A percentile compares a stretch with the other conserved stretches of the same genome.
Evolutionary conservation across 2,888 invertebrate species (phyloP).

Genomic region (Melanostoma scalare): DNA sequence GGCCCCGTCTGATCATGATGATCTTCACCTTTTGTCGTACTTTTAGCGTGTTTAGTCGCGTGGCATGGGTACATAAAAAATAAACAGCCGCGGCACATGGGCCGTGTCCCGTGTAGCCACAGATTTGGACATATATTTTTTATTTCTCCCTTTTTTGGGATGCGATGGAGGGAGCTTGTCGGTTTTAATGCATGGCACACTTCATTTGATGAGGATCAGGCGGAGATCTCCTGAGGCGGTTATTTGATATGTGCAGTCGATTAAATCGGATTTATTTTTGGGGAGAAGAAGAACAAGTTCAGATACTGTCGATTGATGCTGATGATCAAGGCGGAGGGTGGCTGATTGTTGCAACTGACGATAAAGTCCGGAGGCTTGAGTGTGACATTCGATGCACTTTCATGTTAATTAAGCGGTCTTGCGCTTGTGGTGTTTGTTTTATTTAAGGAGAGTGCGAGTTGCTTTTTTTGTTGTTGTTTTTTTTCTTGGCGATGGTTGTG

Average conservation of each 20-base stretch:
- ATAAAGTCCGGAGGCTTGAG: conserved; percentile 22
- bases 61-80: conserved; percentile 38
- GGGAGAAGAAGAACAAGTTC: conserved; percentile 51
- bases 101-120: conserved; percentile 50
- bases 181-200: conserved; percentile 66
- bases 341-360: conserved; percentile 46
- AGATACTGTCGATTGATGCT: conserved; percentile 62
- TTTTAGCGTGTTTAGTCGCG: conserved; percentile 61
- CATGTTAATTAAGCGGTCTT: conserved; percentile 39
- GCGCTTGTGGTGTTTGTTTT: conserved; percentile 54
- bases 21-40: conserved; percentile 71
- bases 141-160: conserved; percentile 50
- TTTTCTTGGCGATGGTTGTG: neutral
- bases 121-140: conserved; percentile 51
- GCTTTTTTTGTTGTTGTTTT: conserved; percentile 9
- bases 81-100: conserved; percentile 61
- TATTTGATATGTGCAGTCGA: conserved; percentile 66
- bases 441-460: conserved; percentile 48
- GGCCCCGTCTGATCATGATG: conserved; percentile 55
- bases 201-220: conserved; percentile 63
- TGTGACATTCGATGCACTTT: conserved; percentile 57
- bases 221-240: conserved; percentile 61
- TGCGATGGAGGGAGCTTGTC: conserved; percentile 37
- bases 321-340: conserved; percentile 49
- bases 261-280: conserved; percentile 69